Evolutionary conservation across 2,797 vertebrate species (phyloP), one percentile per base, ranked within the genome.

Genomic region (Diglossa cyanea): DNA sequence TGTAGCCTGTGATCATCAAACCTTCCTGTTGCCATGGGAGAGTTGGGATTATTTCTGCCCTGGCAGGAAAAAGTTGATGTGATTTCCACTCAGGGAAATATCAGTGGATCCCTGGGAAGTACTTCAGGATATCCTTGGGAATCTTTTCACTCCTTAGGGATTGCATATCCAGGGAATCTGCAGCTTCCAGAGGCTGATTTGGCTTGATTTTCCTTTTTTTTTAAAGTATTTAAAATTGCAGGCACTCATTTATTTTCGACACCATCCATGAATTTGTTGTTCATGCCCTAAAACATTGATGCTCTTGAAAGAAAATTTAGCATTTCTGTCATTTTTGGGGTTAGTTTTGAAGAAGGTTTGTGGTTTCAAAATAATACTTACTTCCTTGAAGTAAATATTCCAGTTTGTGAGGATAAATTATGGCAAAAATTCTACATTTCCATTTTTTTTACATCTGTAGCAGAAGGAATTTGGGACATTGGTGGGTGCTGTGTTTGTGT

Each of bases 281-380:
- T 67, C 11, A 4, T 28, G 5, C 24, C 54, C 35, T 83, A 45
- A 76, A 75, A 48, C 33, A 54, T 3, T 25, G n/a, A 13, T 26
- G 37, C 5, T 10, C 30, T 50, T 78, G 7, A 23, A 53, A 67
- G 28, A n/a, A 33, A 77, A 40, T 15, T 1, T 8, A 58, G 26
- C n/a, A 10, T 3, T 58, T 11, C 3, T 5, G 1, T 21, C 8
- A 31, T 71, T 77, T 48, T 33, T 1, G 4, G 4, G 28, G 17
- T 35, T 6, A 35, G 1, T 42, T 72, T 75, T 79, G 23, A 14
- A 80, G 37, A 18, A 47, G 35, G 4, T 21, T 66, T 55, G 51
- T 68, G 11, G 11, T 78, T 72, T 50, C 42, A 53, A 26, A 14
- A 8, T 7, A 16, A 4, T 20, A 12, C 31, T 72, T 55, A 13